These are phyloP conservation scores for Ochotona curzoniae DNA, from an alignment of 2,113 vertebrate genomes.

Conservation along the genomic window DNA sequence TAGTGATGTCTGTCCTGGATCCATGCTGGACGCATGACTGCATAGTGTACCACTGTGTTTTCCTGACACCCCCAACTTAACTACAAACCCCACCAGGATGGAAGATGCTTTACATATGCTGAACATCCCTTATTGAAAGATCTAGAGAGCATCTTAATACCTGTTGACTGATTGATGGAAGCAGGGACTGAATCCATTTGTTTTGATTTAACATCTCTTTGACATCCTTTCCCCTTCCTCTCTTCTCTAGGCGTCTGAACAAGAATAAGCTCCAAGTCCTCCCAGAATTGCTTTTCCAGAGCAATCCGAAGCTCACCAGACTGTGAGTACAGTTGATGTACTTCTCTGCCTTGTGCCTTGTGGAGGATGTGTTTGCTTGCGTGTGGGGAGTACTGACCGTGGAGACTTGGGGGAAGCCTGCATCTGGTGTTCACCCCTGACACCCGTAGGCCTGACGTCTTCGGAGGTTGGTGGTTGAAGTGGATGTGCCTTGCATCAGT, in stretches of 20 bases:
- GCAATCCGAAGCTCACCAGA: conserved; percentile 95
- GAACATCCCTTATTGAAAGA: neutral
- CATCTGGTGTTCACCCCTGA: rapidly evolving
- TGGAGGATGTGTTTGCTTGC: neutral
- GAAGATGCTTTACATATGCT: neutral
- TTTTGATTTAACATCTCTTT: conserved; percentile 29
- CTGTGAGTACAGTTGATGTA: conserved; percentile 91
- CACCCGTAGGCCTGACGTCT: neutral
- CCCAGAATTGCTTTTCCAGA: conserved; percentile 98
- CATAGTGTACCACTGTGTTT: rapidly evolving
- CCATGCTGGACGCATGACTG: rapidly evolving
- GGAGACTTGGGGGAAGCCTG: neutral
- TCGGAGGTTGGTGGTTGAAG: neutral
- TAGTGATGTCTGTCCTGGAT: neutral
- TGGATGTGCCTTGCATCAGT: neutral
- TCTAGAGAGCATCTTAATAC: neutral
- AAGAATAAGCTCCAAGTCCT: conserved; percentile 98
- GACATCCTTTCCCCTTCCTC: conserved; percentile 60
- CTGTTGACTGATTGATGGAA: neutral
- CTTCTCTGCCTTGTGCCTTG: conserved; percentile 37
- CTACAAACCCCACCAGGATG: rapidly evolving
- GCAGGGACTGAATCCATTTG: neutral
- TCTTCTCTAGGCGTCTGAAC: conserved; percentile 93
- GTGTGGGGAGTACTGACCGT: neutral
- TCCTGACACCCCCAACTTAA: neutral